Evolutionary conservation across 2,888 invertebrate genomes (phyloP).

Genomic region (Ischnura elegans): DNA sequence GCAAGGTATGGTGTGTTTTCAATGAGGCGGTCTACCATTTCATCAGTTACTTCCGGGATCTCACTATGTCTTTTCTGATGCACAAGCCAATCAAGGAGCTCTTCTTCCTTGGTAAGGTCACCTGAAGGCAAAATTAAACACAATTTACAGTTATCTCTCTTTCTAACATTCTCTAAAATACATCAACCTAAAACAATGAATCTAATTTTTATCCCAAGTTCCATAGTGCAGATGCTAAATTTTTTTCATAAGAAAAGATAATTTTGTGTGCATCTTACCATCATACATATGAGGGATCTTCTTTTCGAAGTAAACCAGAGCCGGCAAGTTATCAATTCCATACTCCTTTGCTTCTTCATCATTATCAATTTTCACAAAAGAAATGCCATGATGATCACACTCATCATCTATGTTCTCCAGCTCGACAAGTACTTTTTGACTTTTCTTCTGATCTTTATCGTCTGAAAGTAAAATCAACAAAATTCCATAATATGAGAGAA

Average conservation of each 20-base stretch:
- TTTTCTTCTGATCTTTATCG: conserved; percentile 94
- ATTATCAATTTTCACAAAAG: conserved; percentile 94
- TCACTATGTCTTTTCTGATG: conserved; percentile 95
- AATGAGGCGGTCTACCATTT: conserved; percentile 95
- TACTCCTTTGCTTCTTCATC: conserved; percentile 93
- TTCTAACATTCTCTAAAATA: background rate
- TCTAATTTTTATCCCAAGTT: background rate
- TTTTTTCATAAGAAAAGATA: background rate
- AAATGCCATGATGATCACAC: conserved; percentile 94
- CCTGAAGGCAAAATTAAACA: conserved; percentile 79
- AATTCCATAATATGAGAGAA: background rate
- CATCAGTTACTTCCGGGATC: conserved; percentile 95
- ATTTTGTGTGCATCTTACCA: conserved; percentile 75
- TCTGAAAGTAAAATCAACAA: conserved; percentile 81
- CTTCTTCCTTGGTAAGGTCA: conserved; percentile 93
- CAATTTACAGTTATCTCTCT: background rate
- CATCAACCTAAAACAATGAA: background rate
- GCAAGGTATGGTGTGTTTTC: conserved; percentile 90
- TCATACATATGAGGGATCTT: conserved; percentile 83
- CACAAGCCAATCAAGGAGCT: conserved; percentile 92
- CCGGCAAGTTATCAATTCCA: conserved; percentile 90
- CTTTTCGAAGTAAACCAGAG: conserved; percentile 87
- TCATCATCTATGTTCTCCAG: conserved; percentile 96
- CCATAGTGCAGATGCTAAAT: background rate
- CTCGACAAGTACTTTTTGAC: conserved; percentile 90